Evolutionary conservation across 2,113 vertebrate genomes (phyloP).

Genomic region (Sprattus sprattus): DNA sequence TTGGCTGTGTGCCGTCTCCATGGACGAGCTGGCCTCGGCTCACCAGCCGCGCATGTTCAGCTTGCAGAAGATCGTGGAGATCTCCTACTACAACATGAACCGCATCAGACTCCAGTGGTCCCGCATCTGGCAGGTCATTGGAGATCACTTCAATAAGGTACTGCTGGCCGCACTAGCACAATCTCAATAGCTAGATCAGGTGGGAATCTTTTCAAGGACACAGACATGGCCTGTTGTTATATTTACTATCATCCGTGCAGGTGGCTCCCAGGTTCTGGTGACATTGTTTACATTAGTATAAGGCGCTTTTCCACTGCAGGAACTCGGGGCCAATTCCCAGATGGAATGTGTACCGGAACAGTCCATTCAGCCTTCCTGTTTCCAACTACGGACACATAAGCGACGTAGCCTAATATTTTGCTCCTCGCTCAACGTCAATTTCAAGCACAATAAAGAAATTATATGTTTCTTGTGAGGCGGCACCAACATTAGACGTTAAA

Average conservation of each 20-base stretch:
- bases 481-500: too few relatives aligned
- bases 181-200: not conserved
- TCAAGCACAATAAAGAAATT: too few relatives aligned
- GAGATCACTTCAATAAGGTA: constrained; percentile 84
- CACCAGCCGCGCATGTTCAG: constrained; percentile 98
- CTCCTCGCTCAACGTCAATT: too few relatives aligned
- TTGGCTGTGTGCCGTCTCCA: constrained; percentile 94
- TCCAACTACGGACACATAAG: too few relatives aligned
- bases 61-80: constrained; percentile 97
- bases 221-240: not conserved
- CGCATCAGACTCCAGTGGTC: constrained; percentile 97
- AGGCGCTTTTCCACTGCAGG: too few relatives aligned
- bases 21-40: constrained; percentile 93
- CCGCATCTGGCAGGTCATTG: constrained; percentile 96
- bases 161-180: not conserved
- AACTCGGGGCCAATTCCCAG: too few relatives aligned
- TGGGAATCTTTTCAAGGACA: not conserved
- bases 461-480: too few relatives aligned
- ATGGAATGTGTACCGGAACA: too few relatives aligned
- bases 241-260: not conserved
- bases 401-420: too few relatives aligned
- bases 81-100: constrained; percentile 99
- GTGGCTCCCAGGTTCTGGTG: not conserved
- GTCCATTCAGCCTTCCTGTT: too few relatives aligned
- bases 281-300: not conserved